Conservation (phyloP, 2,797 vertebrate genomes). For the Esox masquinongy region DNA sequence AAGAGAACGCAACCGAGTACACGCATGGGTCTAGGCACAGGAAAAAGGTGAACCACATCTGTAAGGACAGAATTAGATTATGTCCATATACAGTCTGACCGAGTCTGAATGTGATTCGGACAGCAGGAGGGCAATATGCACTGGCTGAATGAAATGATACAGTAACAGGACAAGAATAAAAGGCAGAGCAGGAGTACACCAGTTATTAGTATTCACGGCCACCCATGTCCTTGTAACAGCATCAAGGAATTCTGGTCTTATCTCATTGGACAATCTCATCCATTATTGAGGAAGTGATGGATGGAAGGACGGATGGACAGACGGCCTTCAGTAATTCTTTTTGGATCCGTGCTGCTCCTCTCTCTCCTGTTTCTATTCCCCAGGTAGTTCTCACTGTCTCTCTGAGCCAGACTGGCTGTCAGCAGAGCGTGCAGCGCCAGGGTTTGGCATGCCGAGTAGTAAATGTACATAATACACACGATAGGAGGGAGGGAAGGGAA, state of each 20-base stretch:
- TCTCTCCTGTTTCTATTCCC: slow-evolving; percentile 24
- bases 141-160: slow-evolving; percentile 39
- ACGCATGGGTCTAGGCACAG: background rate
- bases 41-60: background rate
- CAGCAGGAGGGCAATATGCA: background rate
- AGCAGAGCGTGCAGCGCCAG: slow-evolving; percentile 4
- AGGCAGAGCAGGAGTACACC: slow-evolving; percentile 33
- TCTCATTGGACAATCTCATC: slow-evolving; percentile 73
- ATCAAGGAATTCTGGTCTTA: slow-evolving; percentile 61
- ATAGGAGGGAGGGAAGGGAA: slow-evolving; percentile 9
- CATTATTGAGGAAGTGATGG: slow-evolving; percentile 59
- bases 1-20: background rate
- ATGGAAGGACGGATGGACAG: background rate
- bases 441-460: background rate
- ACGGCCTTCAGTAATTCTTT: slow-evolving; percentile 14
- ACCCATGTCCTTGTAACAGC: slow-evolving; percentile 64
- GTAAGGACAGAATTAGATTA: background rate
- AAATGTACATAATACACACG: background rate
- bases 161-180: slow-evolving; percentile 51
- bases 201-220: slow-evolving; percentile 67
- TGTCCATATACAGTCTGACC: background rate
- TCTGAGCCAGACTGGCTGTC: slow-evolving; percentile 24
- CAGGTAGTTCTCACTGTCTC: slow-evolving; percentile 15
- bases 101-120: no score
- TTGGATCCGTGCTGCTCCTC: slow-evolving; percentile 15